These are phyloP conservation scores for Euzophera pinguis DNA, from an alignment of 2,888 invertebrate genomes.

Conservation along the genomic window DNA sequence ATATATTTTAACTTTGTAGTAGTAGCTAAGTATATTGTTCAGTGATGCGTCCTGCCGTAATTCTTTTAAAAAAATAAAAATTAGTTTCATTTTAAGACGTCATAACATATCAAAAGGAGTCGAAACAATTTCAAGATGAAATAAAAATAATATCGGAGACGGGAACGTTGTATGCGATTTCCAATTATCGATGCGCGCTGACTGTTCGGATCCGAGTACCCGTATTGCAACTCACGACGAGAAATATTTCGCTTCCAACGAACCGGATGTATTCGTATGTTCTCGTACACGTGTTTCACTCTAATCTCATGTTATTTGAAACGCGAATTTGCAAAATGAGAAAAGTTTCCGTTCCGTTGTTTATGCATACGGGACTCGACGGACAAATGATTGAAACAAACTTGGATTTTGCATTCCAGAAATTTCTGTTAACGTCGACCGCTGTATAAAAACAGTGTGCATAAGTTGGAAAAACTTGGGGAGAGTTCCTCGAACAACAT, in stretches of 20 bases:
- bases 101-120: constrained; percentile 21
- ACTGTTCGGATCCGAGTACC: constrained; percentile 29
- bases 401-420: constrained; percentile 28
- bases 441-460: constrained; percentile 34
- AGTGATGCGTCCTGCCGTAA: no score
- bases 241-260: constrained; percentile 45
- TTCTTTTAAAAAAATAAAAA: not conserved
- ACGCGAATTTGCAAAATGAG: constrained; percentile 33
- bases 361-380: constrained; percentile 24
- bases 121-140: constrained; percentile 29
- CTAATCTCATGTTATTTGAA: constrained; percentile 42
- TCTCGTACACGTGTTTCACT: constrained; percentile 31
- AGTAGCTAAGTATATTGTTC: no score
- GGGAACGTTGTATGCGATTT: constrained; percentile 46
- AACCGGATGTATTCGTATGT: constrained; percentile 23
- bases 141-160: constrained; percentile 43
- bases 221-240: constrained; percentile 44
- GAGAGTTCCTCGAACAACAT: constrained; percentile 23
- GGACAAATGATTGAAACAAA: constrained; percentile 32
- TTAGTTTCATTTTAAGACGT: not conserved
- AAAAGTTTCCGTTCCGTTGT: constrained; percentile 30
- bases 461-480: constrained; percentile 30
- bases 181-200: constrained; percentile 54
- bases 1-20: no score
- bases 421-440: constrained; percentile 32